Evolutionary conservation across 1,140 invertebrate genomes (phyloP).

Genomic region (Portunus trituberculatus): DNA sequence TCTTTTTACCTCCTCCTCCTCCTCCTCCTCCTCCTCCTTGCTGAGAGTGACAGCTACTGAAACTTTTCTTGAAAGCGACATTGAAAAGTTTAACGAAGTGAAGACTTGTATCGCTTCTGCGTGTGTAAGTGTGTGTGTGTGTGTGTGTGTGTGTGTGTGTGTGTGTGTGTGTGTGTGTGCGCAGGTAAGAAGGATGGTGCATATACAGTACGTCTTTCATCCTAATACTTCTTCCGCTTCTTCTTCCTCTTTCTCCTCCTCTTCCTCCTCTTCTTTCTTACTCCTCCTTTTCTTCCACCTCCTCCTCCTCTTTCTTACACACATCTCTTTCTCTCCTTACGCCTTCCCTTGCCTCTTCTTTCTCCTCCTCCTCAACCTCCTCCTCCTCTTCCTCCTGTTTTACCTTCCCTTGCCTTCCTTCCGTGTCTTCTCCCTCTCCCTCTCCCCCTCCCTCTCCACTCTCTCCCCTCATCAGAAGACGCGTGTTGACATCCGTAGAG

Average conservation of each 20-base stretch:
- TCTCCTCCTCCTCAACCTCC: too few relatives aligned
- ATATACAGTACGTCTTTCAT: neutral
- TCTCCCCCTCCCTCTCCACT: neutral
- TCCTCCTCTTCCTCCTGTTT: neutral
- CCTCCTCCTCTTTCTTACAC: neutral
- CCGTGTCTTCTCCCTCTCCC: neutral
- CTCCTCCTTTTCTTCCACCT: too few relatives aligned
- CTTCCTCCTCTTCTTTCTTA: too few relatives aligned
- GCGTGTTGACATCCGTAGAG: constrained; percentile 43
- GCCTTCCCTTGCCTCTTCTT: neutral
- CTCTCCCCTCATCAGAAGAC: neutral
- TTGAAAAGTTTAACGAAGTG: neutral
- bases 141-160: neutral
- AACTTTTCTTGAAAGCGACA: neutral
- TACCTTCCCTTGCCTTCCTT: neutral
- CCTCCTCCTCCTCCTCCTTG: neutral
- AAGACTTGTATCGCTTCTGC: neutral
- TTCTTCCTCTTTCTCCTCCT: neutral
- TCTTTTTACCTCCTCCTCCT: neutral
- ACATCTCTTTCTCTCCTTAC: neutral
- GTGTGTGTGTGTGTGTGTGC: neutral
- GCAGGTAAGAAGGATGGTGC: too few relatives aligned
- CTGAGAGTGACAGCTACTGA: neutral
- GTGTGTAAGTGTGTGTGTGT: neutral
- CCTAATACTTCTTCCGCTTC: neutral